Conservation (phyloP, 2,888 invertebrate genomes). For the Tetanocera ferruginea region DNA sequence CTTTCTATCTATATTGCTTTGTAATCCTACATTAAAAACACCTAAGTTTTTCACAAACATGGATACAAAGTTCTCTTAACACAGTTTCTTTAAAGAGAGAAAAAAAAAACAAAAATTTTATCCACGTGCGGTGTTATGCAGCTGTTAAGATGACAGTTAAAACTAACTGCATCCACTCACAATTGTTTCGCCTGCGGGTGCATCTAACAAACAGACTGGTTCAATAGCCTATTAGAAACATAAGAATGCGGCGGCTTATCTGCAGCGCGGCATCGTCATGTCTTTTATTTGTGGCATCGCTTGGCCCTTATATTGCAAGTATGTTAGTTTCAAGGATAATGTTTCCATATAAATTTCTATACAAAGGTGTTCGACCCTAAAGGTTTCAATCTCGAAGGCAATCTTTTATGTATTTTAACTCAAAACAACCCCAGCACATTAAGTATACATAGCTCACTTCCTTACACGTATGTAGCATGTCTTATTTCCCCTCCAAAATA, state of each 20-base stretch:
- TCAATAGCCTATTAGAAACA: background rate
- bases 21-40: too few species aligned
- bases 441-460: background rate
- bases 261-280: background rate
- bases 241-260: background rate
- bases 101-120: background rate
- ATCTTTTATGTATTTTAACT: background rate
- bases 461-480: background rate
- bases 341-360: background rate
- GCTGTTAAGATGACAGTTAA: conserved; percentile 3
- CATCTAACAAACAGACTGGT: background rate
- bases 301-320: too few species aligned
- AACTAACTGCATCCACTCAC: background rate
- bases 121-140: conserved; percentile 22
- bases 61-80: too few species aligned
- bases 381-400: background rate
- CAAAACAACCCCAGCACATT: background rate
- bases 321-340: background rate
- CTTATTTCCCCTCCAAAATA: background rate
- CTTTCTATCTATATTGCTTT: too few species aligned
- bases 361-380: conserved; percentile 9
- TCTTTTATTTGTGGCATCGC: too few species aligned
- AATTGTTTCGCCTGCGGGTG: background rate
- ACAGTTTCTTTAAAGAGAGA: too few species aligned
- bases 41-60: too few species aligned